These are phyloP conservation scores for Nylanderia fulva DNA, from an alignment of 1,140 invertebrate genomes.

Conservation along the genomic window DNA sequence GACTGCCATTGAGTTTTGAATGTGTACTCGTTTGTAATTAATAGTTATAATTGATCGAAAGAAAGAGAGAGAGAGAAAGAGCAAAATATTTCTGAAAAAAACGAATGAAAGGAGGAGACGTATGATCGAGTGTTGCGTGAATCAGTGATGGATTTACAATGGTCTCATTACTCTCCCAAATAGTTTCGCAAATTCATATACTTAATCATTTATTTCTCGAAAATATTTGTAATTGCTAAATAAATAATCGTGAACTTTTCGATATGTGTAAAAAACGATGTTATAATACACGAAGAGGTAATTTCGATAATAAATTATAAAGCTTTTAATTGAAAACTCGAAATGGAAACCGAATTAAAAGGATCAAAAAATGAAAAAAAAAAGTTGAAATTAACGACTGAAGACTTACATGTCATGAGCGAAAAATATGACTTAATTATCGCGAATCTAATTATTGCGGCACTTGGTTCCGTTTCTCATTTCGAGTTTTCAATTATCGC, in stretches of 20 bases:
- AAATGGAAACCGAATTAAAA: constrained; percentile 12
- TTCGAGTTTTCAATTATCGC: constrained; percentile 19
- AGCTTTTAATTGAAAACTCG: neutral
- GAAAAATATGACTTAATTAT: constrained; percentile 1
- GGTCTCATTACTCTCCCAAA: neutral
- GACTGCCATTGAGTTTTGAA: constrained; percentile 73
- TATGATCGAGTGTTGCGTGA: constrained; percentile 23
- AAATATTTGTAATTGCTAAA: constrained; percentile 7
- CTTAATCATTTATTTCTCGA: neutral
- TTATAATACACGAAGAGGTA: neutral
- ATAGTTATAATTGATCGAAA: constrained; percentile 48
- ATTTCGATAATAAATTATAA: neutral
- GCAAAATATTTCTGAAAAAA: constrained; percentile 37
- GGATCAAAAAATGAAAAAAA: neutral
- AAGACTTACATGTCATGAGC: neutral
- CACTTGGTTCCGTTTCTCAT: constrained; percentile 9
- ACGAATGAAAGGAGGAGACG: neutral
- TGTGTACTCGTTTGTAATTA: constrained; percentile 69
- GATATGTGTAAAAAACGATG: neutral
- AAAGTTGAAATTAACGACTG: neutral
- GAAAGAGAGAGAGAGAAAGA: constrained; percentile 19
- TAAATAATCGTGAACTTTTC: neutral
- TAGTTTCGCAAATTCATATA: constrained; percentile 13
- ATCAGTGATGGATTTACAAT: constrained; percentile 38
- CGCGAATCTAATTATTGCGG: neutral